A percentile compares a stretch with the other conserved stretches of the same genome.
Conservation (phyloP, 1,140 invertebrate genomes). For the Ladona fulva region DNA sequence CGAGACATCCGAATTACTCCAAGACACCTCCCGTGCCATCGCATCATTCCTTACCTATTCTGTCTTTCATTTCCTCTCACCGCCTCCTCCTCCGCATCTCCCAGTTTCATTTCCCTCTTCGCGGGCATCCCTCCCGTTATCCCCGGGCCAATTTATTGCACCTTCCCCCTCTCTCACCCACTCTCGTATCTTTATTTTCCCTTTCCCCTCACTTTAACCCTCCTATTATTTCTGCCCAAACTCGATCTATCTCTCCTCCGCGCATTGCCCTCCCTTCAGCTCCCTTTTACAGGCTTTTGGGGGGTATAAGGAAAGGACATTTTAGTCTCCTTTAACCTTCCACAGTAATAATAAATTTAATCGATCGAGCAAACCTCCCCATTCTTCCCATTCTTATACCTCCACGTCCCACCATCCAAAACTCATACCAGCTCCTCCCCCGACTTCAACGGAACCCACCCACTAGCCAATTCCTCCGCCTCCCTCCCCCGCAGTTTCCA, state of each 20-base stretch:
- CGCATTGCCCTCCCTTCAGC: not conserved
- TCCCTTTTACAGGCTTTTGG: not conserved
- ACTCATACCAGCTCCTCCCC: not conserved
- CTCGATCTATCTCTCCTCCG: not conserved
- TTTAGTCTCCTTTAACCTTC: not conserved
- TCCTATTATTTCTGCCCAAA: constrained; percentile 9
- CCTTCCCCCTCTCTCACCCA: constrained; percentile 19
- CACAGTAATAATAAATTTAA: constrained; percentile 7
- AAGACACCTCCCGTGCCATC: constrained; percentile 25
- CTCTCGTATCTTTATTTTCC: constrained; percentile 14
- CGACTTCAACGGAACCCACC: too few species aligned
- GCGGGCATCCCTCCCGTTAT: not conserved
- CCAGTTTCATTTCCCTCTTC: not conserved
- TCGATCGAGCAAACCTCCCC: not conserved
- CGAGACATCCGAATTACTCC: constrained; percentile 26
- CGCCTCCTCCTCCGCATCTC: constrained; percentile 20
- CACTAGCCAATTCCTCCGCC: not conserved
- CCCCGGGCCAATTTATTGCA: constrained; percentile 22
- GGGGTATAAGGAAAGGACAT: not conserved
- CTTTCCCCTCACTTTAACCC: not conserved
- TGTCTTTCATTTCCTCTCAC: constrained; percentile 15
- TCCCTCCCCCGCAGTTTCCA: constrained; percentile 9
- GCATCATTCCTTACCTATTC: constrained; percentile 26
- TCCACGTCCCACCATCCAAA: not conserved
- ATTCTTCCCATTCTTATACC: not conserved